Conservation (phyloP, 2,888 invertebrate species). For the Tenthredo amoena region DNA sequence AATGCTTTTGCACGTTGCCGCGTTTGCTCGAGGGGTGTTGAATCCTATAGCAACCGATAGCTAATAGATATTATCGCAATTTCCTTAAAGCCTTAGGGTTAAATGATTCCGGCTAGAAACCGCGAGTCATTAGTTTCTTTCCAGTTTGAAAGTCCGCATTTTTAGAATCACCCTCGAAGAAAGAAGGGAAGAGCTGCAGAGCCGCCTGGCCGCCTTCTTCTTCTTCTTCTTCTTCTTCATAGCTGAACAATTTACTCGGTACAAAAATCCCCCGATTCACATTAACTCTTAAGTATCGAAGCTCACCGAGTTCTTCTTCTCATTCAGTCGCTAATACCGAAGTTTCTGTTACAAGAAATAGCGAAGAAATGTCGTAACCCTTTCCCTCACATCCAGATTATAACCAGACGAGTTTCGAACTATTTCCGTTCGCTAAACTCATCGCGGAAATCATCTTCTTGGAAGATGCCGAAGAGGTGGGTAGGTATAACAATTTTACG, state of each 20-base stretch:
- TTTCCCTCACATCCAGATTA: neutral
- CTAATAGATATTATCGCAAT: constrained; percentile 60
- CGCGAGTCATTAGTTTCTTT: neutral
- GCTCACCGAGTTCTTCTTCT: neutral
- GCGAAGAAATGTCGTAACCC: neutral
- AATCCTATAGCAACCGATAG: neutral
- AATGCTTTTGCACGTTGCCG: constrained; percentile 10
- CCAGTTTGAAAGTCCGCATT: neutral
- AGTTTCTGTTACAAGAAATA: neutral
- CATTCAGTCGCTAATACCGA: neutral
- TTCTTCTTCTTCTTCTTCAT: neutral
- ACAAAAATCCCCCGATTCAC: neutral
- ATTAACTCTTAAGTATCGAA: neutral
- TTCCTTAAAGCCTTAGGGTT: constrained; percentile 54
- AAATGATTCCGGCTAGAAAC: neutral
- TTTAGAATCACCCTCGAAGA: neutral
- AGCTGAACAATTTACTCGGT: neutral
- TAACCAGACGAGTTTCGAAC: neutral
- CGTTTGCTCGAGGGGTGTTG: neutral
- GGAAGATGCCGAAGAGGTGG: neutral
- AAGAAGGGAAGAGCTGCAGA: neutral
- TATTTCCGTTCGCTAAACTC: neutral
- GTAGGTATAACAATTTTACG: constrained; percentile 66
- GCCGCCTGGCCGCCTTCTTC: neutral
- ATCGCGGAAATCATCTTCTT: constrained; percentile 8